These are phyloP conservation scores for Ectobius pallidus DNA, from an alignment of 2,888 invertebrate genomes.

Conservation along the genomic window DNA sequence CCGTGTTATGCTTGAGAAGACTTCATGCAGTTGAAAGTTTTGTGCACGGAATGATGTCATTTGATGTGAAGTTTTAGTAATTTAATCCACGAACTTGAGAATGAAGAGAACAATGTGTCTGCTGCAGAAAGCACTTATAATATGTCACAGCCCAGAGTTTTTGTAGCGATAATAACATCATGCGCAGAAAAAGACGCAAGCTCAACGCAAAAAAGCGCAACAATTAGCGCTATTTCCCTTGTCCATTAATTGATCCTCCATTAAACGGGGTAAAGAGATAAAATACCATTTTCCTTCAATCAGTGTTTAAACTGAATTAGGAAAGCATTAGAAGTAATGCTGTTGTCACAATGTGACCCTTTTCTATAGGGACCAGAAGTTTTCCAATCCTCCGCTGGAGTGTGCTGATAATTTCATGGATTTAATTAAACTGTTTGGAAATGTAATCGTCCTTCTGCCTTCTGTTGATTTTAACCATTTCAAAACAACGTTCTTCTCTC, in stretches of 20 bases:
- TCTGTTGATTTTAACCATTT: too few relatives aligned
- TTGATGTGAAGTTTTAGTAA: not conserved
- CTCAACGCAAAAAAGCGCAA: not conserved
- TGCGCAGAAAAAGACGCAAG: not conserved
- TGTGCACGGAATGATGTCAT: not conserved
- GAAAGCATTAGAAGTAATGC: not conserved
- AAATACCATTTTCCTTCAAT: not conserved
- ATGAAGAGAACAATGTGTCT: not conserved
- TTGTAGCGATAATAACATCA: not conserved
- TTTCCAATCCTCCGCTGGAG: not conserved
- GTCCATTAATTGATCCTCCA: not conserved
- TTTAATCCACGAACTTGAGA: too few relatives aligned
- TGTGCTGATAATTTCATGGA: not conserved
- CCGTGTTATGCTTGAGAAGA: not conserved
- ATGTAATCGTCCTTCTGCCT: too few relatives aligned
- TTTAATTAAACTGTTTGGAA: too few relatives aligned
- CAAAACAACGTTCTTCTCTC: too few relatives aligned
- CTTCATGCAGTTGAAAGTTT: not conserved
- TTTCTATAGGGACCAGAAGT: not conserved
- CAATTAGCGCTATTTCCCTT: not conserved
- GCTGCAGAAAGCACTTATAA: not conserved
- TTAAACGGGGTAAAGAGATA: not conserved
- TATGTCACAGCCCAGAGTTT: not conserved
- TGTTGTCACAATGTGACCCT: conserved; percentile 3
- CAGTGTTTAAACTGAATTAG: not conserved